Evolutionary conservation across 2,113 vertebrate species (phyloP).

Genomic region (Heptranchias perlo): DNA sequence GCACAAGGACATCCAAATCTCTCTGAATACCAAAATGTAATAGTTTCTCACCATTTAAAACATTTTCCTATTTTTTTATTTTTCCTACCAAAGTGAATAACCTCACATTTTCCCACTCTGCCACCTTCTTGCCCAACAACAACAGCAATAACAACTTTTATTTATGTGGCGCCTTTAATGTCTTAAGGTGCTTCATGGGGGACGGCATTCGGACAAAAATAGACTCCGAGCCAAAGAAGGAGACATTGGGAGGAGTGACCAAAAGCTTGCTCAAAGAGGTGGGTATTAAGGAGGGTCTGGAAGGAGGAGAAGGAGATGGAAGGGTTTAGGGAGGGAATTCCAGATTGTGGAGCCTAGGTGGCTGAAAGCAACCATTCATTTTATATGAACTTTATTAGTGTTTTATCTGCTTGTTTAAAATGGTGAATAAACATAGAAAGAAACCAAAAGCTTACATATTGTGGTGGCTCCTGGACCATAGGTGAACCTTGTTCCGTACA

Average conservation of each 20-base stretch:
- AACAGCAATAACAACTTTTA: too few species aligned
- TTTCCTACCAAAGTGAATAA: too few species aligned
- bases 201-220: not conserved
- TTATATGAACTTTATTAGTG: not conserved
- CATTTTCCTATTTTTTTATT: too few species aligned
- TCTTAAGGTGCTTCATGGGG: too few species aligned
- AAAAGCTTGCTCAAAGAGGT: too few species aligned
- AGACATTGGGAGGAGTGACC: not conserved
- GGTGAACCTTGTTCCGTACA: constrained; percentile 73
- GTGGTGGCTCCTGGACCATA: constrained; percentile 73
- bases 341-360: not conserved
- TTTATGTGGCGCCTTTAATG: too few species aligned
- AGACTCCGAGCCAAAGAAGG: not conserved
- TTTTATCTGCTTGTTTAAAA: not conserved
- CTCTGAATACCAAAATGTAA: too few species aligned
- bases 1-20: too few species aligned
- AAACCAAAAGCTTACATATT: constrained; percentile 75
- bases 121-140: too few species aligned
- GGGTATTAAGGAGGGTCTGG: not conserved
- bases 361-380: not conserved
- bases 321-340: not conserved
- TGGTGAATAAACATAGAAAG: not conserved
- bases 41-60: too few species aligned
- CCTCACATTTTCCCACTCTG: too few species aligned
- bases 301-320: not conserved